These are phyloP conservation scores for Cassiopea andromeda DNA, from an alignment of 30 jellyfish, hydroid and myxozoan species.

Conservation along the genomic window DNA sequence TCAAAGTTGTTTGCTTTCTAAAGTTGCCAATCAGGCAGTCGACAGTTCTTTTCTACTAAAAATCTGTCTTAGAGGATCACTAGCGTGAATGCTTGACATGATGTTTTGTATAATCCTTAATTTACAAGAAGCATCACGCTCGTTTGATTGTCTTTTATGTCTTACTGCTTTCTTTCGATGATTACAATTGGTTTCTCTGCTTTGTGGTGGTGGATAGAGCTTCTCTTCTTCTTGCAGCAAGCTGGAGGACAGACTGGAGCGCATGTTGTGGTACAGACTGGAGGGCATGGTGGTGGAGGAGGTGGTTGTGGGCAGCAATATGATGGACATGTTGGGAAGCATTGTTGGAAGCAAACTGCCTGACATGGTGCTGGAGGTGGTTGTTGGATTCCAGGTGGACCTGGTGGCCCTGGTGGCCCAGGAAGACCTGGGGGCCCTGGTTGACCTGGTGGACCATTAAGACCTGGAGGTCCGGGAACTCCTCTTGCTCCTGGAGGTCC, in stretches of 20 bases:
- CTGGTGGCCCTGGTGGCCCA: slow-evolving; percentile 99
- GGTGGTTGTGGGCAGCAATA: slow-evolving; percentile 97
- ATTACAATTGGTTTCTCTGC: slow-evolving; percentile 94
- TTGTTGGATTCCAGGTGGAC: slow-evolving; percentile 98
- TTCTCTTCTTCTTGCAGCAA: slow-evolving; percentile 84
- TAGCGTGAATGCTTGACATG: background rate
- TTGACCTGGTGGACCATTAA: slow-evolving; percentile 83
- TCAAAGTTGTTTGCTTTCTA: slow-evolving; percentile 8
- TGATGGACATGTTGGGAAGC: slow-evolving; percentile 98
- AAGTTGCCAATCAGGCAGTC: slow-evolving; percentile 45
- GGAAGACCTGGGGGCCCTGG: slow-evolving; percentile 94
- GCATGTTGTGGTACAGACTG: slow-evolving; percentile 93
- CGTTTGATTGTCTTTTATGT: background rate
- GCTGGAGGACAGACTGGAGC: slow-evolving; percentile 97
- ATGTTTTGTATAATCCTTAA: slow-evolving; percentile 10
- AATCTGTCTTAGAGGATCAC: background rate
- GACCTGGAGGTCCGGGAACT: slow-evolving; percentile 97
- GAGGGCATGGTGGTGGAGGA: slow-evolving; percentile 99
- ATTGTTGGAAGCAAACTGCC: slow-evolving; percentile 90
- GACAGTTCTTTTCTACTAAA: background rate
- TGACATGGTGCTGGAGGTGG: slow-evolving; percentile 99
- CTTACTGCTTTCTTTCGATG: slow-evolving; percentile 94
- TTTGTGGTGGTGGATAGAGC: slow-evolving; percentile 56
- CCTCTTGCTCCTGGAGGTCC: slow-evolving; percentile 99
- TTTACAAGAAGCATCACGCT: slow-evolving; percentile 50